Conservation (phyloP, 2,113 vertebrate genomes). For the Orientallactaga bullata region DNA sequence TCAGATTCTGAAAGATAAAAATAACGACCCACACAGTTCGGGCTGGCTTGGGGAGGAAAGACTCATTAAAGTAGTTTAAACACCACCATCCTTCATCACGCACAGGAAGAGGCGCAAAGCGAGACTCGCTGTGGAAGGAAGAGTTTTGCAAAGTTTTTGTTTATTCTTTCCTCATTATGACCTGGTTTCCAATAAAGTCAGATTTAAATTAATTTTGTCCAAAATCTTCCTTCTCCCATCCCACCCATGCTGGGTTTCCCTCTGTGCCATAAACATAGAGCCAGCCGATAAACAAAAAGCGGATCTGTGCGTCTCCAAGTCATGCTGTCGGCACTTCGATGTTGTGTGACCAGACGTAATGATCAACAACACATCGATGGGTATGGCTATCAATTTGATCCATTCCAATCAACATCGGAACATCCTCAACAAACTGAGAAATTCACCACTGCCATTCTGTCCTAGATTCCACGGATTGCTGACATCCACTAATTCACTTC, state of each 20-base stretch:
- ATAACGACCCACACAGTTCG: neutral
- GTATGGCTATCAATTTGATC: accelerated
- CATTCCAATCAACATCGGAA: neutral
- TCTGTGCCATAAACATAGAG: no score
- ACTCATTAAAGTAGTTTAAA: no score
- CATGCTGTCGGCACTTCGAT: neutral
- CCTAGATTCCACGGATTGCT: accelerated
- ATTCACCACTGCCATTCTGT: neutral
- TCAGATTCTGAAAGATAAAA: neutral
- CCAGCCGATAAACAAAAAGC: neutral
- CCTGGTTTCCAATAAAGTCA: neutral
- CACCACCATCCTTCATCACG: accelerated
- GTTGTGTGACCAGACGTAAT: neutral
- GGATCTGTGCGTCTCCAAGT: neutral
- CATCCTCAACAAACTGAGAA: neutral
- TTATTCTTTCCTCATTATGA: accelerated
- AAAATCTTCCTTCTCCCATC: accelerated
- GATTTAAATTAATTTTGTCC: accelerated
- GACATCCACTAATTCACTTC: neutral
- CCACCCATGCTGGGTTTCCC: neutral
- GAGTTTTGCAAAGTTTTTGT: neutral
- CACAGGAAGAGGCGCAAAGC: accelerated
- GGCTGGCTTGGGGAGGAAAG: neutral
- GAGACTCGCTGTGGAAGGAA: accelerated
- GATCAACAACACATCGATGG: neutral